Evolutionary conservation across 92 coral and sea anemone genomes (phyloP).

Genomic region (Plumapathes pennacea): DNA sequence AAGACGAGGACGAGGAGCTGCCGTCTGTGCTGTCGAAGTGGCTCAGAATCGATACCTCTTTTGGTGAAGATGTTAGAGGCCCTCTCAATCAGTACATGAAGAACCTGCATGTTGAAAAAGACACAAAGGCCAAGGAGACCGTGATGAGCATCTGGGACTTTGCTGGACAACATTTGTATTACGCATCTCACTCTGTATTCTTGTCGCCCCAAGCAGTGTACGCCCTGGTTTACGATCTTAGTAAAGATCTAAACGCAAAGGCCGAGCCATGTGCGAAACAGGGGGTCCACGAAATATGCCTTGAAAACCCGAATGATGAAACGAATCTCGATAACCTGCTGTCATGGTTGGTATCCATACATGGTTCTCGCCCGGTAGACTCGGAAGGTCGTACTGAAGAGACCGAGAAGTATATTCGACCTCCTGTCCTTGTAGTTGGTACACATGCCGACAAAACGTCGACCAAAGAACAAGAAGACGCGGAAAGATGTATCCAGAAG

Average conservation of each 20-base stretch:
- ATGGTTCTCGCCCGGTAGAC: neutral
- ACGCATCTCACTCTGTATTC: conserved; percentile 39
- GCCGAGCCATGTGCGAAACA: conserved; percentile 35
- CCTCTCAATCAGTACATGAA: neutral
- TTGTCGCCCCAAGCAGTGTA: conserved; percentile 24
- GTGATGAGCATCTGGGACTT: conserved; percentile 40
- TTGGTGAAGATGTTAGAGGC: neutral
- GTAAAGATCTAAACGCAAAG: conserved; percentile 9
- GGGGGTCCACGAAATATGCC: conserved; percentile 1
- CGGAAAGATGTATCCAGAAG: conserved; percentile 1
- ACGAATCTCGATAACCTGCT: conserved; percentile 15
- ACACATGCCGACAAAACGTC: conserved; percentile 23
- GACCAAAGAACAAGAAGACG: neutral
- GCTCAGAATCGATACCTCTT: neutral
- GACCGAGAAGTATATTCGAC: neutral
- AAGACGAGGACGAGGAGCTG: neutral
- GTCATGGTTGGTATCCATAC: conserved; percentile 28
- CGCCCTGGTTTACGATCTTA: conserved; percentile 11
- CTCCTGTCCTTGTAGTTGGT: conserved; percentile 26
- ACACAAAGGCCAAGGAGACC: neutral
- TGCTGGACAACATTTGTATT: conserved; percentile 34
- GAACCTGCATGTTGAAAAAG: neutral
- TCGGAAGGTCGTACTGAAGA: neutral
- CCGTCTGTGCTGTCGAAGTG: neutral
- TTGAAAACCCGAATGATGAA: conserved; percentile 9